These are phyloP conservation scores for Lottia scabra DNA, from an alignment of 2,888 invertebrate species.

Conservation along the genomic window DNA sequence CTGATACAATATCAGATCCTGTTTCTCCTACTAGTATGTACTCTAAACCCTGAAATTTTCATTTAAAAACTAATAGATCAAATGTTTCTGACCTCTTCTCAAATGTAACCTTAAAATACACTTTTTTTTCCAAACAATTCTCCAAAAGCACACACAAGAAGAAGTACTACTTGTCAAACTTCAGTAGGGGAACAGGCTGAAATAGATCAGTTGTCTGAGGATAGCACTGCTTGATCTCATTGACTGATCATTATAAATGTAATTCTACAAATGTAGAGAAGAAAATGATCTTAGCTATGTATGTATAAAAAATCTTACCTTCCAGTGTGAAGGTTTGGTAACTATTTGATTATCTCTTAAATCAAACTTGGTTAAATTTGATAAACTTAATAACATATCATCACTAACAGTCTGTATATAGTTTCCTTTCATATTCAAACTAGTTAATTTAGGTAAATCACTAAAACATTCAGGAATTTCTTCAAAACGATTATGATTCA, in stretches of 20 bases:
- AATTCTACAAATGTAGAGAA: no score
- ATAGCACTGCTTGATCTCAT: no score
- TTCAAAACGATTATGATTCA: constrained; percentile 56
- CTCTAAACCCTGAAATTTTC: constrained; percentile 49
- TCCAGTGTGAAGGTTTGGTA: constrained; percentile 62
- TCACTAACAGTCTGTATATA: constrained; percentile 49
- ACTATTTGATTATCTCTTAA: constrained; percentile 59
- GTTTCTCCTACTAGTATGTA: constrained; percentile 48
- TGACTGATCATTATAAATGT: no score
- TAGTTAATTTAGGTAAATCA: constrained; percentile 43
- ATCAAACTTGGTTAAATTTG: constrained; percentile 61
- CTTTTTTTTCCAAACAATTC: no score
- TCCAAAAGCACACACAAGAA: no score
- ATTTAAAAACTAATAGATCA: no score
- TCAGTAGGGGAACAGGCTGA: no score
- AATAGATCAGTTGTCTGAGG: no score
- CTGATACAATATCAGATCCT: constrained; percentile 26
- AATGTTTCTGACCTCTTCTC: no score
- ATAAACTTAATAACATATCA: constrained; percentile 57
- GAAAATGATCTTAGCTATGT: not conserved
- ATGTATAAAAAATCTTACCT: constrained; percentile 43
- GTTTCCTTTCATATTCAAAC: constrained; percentile 55
- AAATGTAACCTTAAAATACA: no score
- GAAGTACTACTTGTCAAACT: no score
- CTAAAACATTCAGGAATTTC: constrained; percentile 53